phyloP scores from a whole-genome alignment of 2,113 vertebrate genomes.

The Barbus barbus region DNA sequence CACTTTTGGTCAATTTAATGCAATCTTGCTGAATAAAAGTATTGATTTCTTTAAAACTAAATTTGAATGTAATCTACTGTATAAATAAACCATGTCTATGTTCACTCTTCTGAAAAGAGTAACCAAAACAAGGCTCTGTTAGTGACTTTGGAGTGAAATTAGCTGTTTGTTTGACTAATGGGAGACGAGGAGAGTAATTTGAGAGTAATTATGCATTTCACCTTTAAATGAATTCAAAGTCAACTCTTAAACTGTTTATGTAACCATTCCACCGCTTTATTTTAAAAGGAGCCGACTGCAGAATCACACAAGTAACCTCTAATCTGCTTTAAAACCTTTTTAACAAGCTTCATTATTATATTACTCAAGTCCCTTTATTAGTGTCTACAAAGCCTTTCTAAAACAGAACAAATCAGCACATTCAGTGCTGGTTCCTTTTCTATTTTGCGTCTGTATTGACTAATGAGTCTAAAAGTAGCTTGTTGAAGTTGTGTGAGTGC shows the following conservation, averaged over 20 bases:
- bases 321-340: neutral
- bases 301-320: slow-evolving; percentile 2
- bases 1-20: no score
- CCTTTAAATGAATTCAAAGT: neutral
- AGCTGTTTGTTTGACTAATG: neutral
- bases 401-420: slow-evolving; percentile 45
- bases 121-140: neutral
- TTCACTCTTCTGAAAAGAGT: neutral
- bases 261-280: slow-evolving; percentile 1
- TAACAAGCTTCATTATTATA: neutral
- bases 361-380: neutral
- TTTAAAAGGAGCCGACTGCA: neutral
- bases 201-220: neutral
- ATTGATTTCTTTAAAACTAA: no score
- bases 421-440: neutral
- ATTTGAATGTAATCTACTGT: no score
- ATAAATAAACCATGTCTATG: no score
- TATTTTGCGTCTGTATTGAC: slow-evolving; percentile 3
- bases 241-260: neutral
- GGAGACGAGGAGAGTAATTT: neutral
- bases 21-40: no score
- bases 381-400: slow-evolving; percentile 14
- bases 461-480: slow-evolving; percentile 4
- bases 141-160: neutral
- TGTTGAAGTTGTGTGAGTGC: neutral